Conservation (phyloP, 2,888 invertebrate species). For the Drosophila sordidula region DNA sequence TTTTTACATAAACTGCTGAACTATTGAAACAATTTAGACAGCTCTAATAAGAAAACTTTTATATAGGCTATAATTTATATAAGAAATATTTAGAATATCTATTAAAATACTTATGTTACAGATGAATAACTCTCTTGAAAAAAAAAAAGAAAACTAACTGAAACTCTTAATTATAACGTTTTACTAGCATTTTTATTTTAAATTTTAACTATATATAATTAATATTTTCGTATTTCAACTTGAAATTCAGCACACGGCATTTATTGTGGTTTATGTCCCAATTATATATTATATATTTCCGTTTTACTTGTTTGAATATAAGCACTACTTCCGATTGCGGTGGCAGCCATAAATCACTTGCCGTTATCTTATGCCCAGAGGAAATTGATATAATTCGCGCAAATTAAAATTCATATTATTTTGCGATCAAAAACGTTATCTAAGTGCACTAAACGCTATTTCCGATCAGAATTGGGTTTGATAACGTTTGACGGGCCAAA, state of each 20-base stretch:
- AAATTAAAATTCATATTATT: not conserved
- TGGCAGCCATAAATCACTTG: slow-evolving; percentile 4
- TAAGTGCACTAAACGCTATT: slow-evolving; percentile 17
- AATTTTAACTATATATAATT: not conserved
- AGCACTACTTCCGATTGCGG: slow-evolving; percentile 2
- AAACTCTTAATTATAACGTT: slow-evolving; percentile 1
- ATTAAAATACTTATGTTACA: slow-evolving; percentile 31
- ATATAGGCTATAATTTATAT: slow-evolving; percentile 58
- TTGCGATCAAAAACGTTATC: slow-evolving; percentile 7
- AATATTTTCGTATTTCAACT: not conserved
- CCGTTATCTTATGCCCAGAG: slow-evolving; percentile 20
- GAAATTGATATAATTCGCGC: slow-evolving; percentile 9
- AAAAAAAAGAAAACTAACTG: not conserved
- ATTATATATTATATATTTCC: not conserved
- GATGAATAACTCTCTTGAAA: slow-evolving; percentile 1
- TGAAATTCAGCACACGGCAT: slow-evolving; percentile 3
- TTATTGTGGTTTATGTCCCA: slow-evolving; percentile 23
- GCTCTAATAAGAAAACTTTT: slow-evolving; percentile 55
- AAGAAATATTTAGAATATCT: slow-evolving; percentile 62
- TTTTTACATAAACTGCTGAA: slow-evolving; percentile 61
- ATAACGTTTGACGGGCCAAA: slow-evolving; percentile 5
- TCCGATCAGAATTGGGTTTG: slow-evolving; percentile 19
- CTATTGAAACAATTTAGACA: slow-evolving; percentile 41
- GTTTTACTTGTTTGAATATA: not conserved
- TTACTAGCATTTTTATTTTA: slow-evolving; percentile 1